Percentiles rank a stretch among this genome's conserved stretches.
phyloP scores from a whole-genome alignment of 2,113 vertebrate genomes.

The Scalopus aquaticus region DNA sequence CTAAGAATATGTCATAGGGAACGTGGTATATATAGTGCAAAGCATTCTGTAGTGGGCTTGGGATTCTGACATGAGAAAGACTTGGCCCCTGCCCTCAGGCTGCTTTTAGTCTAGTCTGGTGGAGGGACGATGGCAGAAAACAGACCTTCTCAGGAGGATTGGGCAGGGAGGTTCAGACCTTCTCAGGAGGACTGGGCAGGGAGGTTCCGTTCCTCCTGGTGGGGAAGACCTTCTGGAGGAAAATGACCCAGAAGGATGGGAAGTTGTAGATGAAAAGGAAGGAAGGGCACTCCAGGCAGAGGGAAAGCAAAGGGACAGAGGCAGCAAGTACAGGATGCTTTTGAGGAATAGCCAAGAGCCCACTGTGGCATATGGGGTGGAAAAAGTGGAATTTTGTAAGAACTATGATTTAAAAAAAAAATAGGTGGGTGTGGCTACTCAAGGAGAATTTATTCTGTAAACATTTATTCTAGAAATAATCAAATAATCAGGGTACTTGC shows the following conservation, averaged over 20 bases:
- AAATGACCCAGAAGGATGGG: background rate
- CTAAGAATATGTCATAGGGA: background rate
- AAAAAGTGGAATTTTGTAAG: background rate
- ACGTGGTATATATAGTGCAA: too few relatives aligned
- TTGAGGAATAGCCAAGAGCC: background rate
- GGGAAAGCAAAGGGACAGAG: background rate
- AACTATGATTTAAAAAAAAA: background rate
- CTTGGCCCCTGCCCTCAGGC: background rate
- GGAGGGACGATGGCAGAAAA: background rate
- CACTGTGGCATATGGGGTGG: background rate
- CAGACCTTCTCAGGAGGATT: background rate
- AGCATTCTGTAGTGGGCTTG: background rate
- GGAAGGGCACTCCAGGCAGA: background rate
- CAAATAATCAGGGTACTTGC: background rate
- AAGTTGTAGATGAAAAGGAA: background rate
- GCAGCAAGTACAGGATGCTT: background rate
- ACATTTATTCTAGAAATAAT: background rate
- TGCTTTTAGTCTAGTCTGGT: background rate
- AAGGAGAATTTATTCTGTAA: background rate
- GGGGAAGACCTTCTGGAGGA: background rate
- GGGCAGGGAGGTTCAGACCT: background rate
- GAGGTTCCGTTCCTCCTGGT: background rate
- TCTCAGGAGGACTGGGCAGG: background rate
- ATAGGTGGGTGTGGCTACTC: background rate
- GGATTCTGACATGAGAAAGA: background rate